These are phyloP conservation scores for Rhynchophorus ferrugineus DNA, from an alignment of 1,140 invertebrate species.

Conservation along the genomic window DNA sequence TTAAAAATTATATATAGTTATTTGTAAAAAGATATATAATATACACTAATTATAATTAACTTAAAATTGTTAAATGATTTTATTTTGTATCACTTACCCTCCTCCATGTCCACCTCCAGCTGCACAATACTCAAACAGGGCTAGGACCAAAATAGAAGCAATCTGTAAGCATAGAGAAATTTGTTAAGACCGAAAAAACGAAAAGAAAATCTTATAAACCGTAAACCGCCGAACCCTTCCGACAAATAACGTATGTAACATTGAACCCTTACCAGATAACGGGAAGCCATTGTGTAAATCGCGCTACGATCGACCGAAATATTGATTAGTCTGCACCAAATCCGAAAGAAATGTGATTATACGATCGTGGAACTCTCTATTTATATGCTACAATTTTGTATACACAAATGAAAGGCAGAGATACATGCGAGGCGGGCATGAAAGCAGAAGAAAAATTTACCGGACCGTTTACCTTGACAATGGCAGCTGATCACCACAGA, in stretches of 20 bases:
- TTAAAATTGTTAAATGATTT: no score
- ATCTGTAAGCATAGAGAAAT: constrained; percentile 30
- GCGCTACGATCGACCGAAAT: constrained; percentile 21
- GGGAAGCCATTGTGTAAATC: constrained; percentile 27
- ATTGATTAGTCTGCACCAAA: constrained; percentile 30
- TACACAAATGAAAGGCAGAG: constrained; percentile 30
- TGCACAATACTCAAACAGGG: constrained; percentile 23
- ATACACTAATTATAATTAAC: no score
- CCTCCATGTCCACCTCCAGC: constrained; percentile 27
- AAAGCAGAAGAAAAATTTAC: constrained; percentile 35
- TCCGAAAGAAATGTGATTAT: constrained; percentile 28
- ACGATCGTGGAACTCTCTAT: constrained; percentile 24
- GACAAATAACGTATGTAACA: background rate
- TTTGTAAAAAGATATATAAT: no score
- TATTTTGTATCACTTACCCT: no score
- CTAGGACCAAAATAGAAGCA: constrained; percentile 30
- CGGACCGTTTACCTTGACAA: constrained; percentile 26
- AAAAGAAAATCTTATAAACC: background rate
- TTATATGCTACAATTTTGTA: constrained; percentile 32
- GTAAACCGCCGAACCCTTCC: background rate
- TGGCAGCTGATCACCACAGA: constrained; percentile 1
- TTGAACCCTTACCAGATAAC: constrained; percentile 32
- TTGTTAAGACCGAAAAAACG: no score
- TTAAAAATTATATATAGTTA: no score
- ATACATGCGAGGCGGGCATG: constrained; percentile 23